These are phyloP conservation scores for Micrastur ruficollis DNA, from an alignment of 2,797 vertebrate species.

Conservation along the genomic window DNA sequence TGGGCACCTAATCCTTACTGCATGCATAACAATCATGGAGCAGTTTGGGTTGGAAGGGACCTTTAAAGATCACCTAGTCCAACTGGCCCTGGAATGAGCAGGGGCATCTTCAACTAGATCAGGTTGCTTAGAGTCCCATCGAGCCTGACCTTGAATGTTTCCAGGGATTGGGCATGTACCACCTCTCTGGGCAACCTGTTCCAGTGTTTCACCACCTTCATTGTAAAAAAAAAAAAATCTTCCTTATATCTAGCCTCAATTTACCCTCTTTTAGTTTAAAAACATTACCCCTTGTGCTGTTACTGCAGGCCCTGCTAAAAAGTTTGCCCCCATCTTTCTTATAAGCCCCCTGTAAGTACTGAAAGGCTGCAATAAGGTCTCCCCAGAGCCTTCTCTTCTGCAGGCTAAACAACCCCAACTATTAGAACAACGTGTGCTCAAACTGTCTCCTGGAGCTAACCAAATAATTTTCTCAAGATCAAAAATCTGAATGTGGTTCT, in stretches of 20 bases:
- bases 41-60: not conserved
- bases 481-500: not conserved
- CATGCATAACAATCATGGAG: not conserved
- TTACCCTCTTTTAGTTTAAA: not conserved
- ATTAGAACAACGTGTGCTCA: not conserved
- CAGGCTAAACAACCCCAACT: not conserved
- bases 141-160: not conserved
- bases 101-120: not conserved
- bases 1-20: not conserved
- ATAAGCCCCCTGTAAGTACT: not conserved
- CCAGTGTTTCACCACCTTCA: not conserved
- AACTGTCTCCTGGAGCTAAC: not conserved
- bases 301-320: not conserved
- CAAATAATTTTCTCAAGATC: not conserved
- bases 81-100: not conserved
- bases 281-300: not conserved
- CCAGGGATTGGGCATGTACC: too few relatives aligned
- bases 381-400: not conserved
- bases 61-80: not conserved
- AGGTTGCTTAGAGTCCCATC: not conserved
- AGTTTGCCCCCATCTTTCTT: not conserved
- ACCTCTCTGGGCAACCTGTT: not conserved
- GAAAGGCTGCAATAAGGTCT: not conserved
- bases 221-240: not conserved
- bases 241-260: not conserved